Evolutionary conservation across 2,888 invertebrate genomes (phyloP), one percentile per base, ranked within the genome.

Genomic region (Cremastobaeus sp.): DNA sequence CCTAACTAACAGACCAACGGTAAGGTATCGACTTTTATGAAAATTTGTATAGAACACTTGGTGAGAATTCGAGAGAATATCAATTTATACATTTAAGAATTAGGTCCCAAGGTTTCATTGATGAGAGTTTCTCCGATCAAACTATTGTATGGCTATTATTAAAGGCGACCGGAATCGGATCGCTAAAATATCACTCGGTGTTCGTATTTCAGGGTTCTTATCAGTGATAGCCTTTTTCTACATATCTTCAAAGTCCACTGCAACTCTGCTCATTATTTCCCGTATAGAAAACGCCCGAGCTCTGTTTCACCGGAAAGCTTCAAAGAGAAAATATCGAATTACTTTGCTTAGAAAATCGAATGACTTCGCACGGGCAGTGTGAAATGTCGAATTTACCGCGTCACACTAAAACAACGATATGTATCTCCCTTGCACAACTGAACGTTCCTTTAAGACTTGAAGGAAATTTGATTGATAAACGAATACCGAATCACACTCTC

Each of bases 31-130:
- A n/a, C n/a, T 47, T 60, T 69, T 52, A 39, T 69, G 60, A 60
- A 69, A 69, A 54, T 47, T 69, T 15, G 60, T 69, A 60, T 60
- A 69, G 69, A 69, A 60, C 60, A 69, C 60, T 69, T 69, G 54
- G 69, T 62, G 45, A 60, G 21, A 59, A 69, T 68, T 52, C 68
- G 52, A 69, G 55, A 62, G 60, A 25, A 45, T 69, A 62, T 70
- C 32, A 55, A 70, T 70, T 55, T 62, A 70, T 47, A 70, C 32
- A 62, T 48, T 57, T 48, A 66, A 48, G 62, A 70, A 70, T 70
- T 70, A 70, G 70, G 70, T 70, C 70, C 70, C 70, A 62, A 34
- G 48, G 55, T 70, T 70, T 69, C 47, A 62, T 55, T 54, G 62
- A 55, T 48, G 62, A 70, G 21, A 30, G 12, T 18, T 48, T 20